These are phyloP conservation scores for Papilio polyxenes DNA, from an alignment of 1,140 invertebrate genomes.

Conservation along the genomic window DNA sequence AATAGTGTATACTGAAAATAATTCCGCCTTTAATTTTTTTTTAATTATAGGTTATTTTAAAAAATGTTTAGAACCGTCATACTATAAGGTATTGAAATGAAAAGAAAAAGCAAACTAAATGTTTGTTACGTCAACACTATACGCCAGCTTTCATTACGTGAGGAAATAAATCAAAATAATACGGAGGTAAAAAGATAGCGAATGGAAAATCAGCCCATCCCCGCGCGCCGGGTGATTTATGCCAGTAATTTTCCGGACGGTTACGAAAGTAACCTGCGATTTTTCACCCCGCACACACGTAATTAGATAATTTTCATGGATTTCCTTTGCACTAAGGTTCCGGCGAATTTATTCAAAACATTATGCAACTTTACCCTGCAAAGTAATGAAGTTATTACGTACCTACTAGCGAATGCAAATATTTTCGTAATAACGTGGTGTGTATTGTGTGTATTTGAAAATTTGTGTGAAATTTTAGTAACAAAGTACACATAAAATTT, in stretches of 20 bases:
- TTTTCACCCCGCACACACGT: slow-evolving; percentile 75
- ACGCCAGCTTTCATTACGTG: slow-evolving; percentile 74
- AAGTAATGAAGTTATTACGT: slow-evolving; percentile 13
- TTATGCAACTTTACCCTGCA: slow-evolving; percentile 5
- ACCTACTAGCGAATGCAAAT: background rate
- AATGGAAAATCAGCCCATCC: slow-evolving; percentile 74
- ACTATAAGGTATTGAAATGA: slow-evolving; percentile 41
- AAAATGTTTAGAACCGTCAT: background rate
- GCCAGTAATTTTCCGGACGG: slow-evolving; percentile 76
- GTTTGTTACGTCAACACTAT: slow-evolving; percentile 64
- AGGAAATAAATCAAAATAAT: slow-evolving; percentile 78
- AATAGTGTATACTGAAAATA: no score
- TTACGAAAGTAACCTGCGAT: slow-evolving; percentile 76
- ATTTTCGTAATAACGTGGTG: background rate
- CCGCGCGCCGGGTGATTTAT: slow-evolving; percentile 69
- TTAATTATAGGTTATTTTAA: no score
- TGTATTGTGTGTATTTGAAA: no score
- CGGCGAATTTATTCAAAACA: slow-evolving; percentile 34
- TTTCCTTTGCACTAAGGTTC: slow-evolving; percentile 46
- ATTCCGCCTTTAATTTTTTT: no score
- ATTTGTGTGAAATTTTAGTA: background rate
- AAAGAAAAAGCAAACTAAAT: slow-evolving; percentile 59
- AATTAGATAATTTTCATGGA: slow-evolving; percentile 77
- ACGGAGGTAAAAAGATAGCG: slow-evolving; percentile 73
- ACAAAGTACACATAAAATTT: slow-evolving; percentile 5